Conservation (phyloP, 2,888 invertebrate species). For the Eupithecia insigniata region DNA sequence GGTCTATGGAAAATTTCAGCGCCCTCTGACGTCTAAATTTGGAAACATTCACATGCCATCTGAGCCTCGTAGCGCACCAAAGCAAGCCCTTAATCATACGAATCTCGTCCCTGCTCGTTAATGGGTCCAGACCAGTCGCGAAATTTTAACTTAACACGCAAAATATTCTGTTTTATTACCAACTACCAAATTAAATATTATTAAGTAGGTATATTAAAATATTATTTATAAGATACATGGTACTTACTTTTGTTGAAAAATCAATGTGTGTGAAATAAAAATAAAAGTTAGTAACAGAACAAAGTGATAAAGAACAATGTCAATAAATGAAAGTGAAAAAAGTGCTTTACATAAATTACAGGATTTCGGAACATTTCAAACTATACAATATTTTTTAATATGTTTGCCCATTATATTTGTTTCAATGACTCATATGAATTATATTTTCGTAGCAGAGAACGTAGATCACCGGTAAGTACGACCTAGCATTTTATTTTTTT, state of each 20-base stretch:
- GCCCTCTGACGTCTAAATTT: too few relatives aligned
- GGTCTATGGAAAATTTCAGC: too few relatives aligned
- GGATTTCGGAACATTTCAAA: constrained; percentile 66
- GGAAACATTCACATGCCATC: too few relatives aligned
- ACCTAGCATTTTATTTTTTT: too few relatives aligned
- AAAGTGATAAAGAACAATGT: constrained; percentile 2
- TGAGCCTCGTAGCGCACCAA: too few relatives aligned
- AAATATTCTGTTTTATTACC: neutral
- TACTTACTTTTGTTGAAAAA: neutral
- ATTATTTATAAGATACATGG: neutral
- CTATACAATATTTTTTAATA: constrained; percentile 64
- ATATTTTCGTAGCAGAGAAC: constrained; percentile 71
- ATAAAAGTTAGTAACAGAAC: neutral
- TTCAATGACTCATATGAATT: constrained; percentile 73
- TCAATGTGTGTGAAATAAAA: constrained; percentile 1
- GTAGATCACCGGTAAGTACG: constrained; percentile 67
- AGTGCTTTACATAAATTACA: constrained; percentile 52
- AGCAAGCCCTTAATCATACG: neutral
- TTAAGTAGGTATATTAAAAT: neutral
- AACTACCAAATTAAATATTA: neutral
- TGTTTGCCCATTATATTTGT: constrained; percentile 65
- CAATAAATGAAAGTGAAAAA: constrained; percentile 21
- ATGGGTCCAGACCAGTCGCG: neutral
- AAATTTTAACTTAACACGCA: neutral
- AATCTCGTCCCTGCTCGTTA: constrained; percentile 2